phyloP scores from a whole-genome alignment of 2,113 vertebrate genomes.

The Ciconia boyciana region DNA sequence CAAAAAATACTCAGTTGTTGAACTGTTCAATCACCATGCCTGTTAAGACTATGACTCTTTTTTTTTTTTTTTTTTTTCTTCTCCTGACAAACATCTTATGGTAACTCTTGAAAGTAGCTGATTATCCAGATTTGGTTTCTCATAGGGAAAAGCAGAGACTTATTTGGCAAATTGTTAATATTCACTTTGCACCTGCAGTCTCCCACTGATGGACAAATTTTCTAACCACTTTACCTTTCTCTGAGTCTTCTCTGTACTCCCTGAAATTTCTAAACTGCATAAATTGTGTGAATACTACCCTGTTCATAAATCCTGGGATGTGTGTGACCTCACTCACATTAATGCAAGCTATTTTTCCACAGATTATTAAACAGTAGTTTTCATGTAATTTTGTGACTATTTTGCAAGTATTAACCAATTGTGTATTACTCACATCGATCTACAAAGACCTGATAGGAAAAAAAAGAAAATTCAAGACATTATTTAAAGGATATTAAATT shows the following conservation, averaged over 20 bases:
- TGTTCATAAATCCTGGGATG: neutral
- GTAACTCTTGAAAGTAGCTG: neutral
- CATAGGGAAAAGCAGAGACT: neutral
- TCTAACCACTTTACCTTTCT: neutral
- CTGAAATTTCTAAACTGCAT: neutral
- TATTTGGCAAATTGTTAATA: neutral
- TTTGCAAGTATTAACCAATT: neutral
- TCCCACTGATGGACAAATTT: neutral
- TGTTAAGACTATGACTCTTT: neutral
- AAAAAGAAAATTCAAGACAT: neutral
- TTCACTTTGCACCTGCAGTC: neutral
- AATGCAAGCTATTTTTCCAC: neutral
- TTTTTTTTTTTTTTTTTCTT: neutral
- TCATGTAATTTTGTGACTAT: neutral
- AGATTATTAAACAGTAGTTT: neutral
- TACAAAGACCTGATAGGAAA: neutral
- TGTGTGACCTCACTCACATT: neutral
- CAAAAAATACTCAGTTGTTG: neutral
- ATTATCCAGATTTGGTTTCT: neutral
- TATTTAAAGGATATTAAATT: neutral
- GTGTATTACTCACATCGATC: neutral
- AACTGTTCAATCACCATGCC: neutral
- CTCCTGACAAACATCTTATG: neutral
- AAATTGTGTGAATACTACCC: neutral
- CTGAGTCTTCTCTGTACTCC: neutral